A percentile compares a stretch with the other conserved stretches of the same genome.
Evolutionary conservation across 2,888 invertebrate species (phyloP).

Genomic region (Linyphia triangularis): DNA sequence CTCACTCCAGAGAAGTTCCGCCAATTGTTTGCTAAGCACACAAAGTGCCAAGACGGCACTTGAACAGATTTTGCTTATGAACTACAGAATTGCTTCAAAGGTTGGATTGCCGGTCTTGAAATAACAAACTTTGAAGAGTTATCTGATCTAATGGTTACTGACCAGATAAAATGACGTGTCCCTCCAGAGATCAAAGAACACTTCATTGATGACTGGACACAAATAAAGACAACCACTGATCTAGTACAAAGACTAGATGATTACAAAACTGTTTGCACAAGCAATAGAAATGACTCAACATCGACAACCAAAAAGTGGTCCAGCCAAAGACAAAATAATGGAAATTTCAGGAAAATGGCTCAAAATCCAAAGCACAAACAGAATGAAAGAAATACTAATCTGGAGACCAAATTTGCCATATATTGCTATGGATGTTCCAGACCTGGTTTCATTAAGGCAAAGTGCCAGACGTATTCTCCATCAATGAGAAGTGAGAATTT

Average conservation of each 20-base stretch:
- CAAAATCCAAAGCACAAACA: neutral
- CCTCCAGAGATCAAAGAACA: neutral
- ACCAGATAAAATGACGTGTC: neutral
- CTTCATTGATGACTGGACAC: neutral
- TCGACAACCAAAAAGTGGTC: neutral
- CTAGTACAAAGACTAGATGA: too few relatives aligned
- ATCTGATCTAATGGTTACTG: neutral
- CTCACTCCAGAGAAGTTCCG: too few relatives aligned
- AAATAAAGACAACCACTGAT: too few relatives aligned
- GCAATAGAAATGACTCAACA: too few relatives aligned
- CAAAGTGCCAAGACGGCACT: neutral
- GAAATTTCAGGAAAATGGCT: too few relatives aligned
- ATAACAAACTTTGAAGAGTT: neutral
- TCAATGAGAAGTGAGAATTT: too few relatives aligned
- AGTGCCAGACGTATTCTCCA: too few relatives aligned
- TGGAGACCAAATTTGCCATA: too few relatives aligned
- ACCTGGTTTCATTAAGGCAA: too few relatives aligned
- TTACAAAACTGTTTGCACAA: too few relatives aligned
- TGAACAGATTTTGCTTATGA: neutral
- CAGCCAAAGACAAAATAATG: neutral
- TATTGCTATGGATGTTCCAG: too few relatives aligned
- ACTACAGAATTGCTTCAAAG: neutral
- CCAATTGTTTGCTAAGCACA: too few relatives aligned
- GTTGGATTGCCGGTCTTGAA: neutral
- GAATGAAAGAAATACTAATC: neutral